These are phyloP conservation scores for Sander lucioperca DNA, from an alignment of 2,113 vertebrate genomes.

Conservation along the genomic window DNA sequence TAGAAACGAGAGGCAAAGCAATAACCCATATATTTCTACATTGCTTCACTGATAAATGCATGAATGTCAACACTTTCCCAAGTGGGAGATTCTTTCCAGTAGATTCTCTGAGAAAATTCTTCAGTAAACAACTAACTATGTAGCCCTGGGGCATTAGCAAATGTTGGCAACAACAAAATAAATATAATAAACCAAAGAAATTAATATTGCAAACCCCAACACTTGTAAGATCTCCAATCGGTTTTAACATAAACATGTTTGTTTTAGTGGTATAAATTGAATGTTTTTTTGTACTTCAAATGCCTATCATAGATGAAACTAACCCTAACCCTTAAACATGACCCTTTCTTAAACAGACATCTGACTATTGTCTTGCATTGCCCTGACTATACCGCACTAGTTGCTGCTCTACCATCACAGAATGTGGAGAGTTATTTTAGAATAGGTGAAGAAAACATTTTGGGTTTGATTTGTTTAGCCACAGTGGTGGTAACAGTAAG, in stretches of 20 bases:
- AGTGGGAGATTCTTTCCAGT: constrained; percentile 43
- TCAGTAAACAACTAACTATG: constrained; percentile 51
- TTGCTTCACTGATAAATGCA: constrained; percentile 9
- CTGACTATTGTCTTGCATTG: not conserved
- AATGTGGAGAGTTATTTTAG: not conserved
- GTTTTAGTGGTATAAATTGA: not conserved
- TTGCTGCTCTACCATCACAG: not conserved
- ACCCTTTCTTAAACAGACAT: not conserved
- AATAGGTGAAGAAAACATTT: not conserved
- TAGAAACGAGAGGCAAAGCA: not conserved
- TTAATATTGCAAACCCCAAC: not conserved
- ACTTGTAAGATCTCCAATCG: not conserved
- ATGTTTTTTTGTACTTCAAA: not conserved
- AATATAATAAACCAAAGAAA: constrained; percentile 26
- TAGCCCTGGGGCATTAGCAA: constrained; percentile 16
- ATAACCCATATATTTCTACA: not conserved
- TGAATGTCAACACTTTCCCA: constrained; percentile 35
- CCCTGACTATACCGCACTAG: not conserved
- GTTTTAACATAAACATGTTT: constrained; percentile 10
- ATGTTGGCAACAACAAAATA: constrained; percentile 21
- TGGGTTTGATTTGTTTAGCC: not conserved
- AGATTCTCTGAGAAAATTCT: constrained; percentile 40
- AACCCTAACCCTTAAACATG: not conserved
- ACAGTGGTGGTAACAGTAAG: not conserved
- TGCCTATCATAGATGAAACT: not conserved